Percentiles rank a stretch among this genome's conserved stretches.
Evolutionary conservation across 2,888 invertebrate genomes (phyloP).

Genomic region (Cephus sareptanus): DNA sequence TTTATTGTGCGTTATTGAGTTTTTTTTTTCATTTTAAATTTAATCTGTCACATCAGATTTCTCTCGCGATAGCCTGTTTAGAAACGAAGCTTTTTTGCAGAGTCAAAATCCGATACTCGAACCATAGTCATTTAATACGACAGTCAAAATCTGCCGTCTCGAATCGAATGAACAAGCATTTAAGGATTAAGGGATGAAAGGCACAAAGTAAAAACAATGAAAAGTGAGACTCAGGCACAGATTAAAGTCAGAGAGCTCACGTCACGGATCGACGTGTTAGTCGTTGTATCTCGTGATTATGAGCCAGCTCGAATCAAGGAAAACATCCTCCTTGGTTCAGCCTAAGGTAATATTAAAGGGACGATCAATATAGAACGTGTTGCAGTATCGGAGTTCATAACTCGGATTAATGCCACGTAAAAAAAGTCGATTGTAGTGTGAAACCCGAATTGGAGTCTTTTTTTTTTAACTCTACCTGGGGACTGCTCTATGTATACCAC

Average conservation of each 20-base stretch:
- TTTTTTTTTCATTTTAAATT: conserved; percentile 6
- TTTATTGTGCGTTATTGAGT: conserved; percentile 64
- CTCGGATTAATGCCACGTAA: neutral
- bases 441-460: neutral
- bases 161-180: conserved; percentile 22
- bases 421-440: neutral
- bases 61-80: conserved; percentile 28
- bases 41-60: neutral
- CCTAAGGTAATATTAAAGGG: neutral
- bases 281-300: conserved; percentile 5
- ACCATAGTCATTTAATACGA: conserved; percentile 31
- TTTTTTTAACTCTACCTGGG: neutral
- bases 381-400: neutral
- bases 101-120: conserved; percentile 44
- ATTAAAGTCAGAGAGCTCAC: conserved; percentile 14
- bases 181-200: conserved; percentile 44
- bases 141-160: conserved; percentile 22
- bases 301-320: neutral
- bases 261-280: neutral
- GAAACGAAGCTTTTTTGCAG: neutral
- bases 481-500: neutral
- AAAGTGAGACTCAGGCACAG: conserved; percentile 46
- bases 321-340: neutral
- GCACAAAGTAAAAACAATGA: conserved; percentile 56
- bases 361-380: conserved; percentile 3